These are phyloP conservation scores for Ooceraea biroi DNA, from an alignment of 1,140 invertebrate genomes.

Conservation along the genomic window DNA sequence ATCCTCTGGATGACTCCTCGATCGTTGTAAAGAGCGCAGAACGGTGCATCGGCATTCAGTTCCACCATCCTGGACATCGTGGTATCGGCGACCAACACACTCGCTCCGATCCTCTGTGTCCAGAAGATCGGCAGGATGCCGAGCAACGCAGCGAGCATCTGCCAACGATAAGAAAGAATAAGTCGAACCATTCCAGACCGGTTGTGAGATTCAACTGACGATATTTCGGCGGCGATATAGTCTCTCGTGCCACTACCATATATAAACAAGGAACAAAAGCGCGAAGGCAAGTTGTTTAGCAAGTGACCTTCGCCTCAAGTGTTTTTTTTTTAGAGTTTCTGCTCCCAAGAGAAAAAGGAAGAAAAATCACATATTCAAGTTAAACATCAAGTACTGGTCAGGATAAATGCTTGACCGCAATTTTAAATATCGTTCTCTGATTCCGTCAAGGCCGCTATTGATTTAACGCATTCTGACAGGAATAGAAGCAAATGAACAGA, in stretches of 20 bases:
- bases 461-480: not conserved
- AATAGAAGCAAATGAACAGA: not conserved
- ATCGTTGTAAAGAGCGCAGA: constrained; percentile 88
- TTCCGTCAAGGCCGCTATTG: constrained; percentile 13
- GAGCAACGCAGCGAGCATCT: constrained; percentile 76
- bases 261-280: constrained; percentile 57
- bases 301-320: constrained; percentile 38
- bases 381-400: not conserved
- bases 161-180: constrained; percentile 37
- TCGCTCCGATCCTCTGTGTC: constrained; percentile 61
- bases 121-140: constrained; percentile 63
- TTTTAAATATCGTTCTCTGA: not conserved
- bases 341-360: constrained; percentile 8
- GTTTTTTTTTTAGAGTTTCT: not conserved
- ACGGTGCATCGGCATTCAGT: constrained; percentile 87
- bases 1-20: constrained; percentile 88
- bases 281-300: constrained; percentile 14
- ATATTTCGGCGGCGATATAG: constrained; percentile 26
- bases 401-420: constrained; percentile 1
- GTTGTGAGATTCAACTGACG: constrained; percentile 25
- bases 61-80: constrained; percentile 90
- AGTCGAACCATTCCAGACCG: not conserved
- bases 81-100: constrained; percentile 88
- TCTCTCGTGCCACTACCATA: not conserved
- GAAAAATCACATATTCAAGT: not conserved